These are phyloP conservation scores for Procambarus clarkii DNA, from an alignment of 1,140 invertebrate species.

Conservation along the genomic window DNA sequence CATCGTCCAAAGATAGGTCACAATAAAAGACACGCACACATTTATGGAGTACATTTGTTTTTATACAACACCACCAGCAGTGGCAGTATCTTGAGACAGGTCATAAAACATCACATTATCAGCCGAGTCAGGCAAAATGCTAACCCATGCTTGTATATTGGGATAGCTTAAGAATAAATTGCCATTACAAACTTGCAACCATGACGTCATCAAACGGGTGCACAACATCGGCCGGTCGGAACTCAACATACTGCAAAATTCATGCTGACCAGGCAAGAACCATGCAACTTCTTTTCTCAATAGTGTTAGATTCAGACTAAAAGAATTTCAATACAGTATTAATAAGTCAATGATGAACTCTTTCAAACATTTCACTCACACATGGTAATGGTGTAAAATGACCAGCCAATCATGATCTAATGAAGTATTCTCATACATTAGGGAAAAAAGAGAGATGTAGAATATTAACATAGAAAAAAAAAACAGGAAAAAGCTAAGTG, in stretches of 20 bases:
- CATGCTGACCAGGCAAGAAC: slow-evolving; percentile 65
- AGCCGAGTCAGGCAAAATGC: slow-evolving; percentile 35
- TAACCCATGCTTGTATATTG: slow-evolving; percentile 51
- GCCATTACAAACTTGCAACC: slow-evolving; percentile 21
- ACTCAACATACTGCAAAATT: slow-evolving; percentile 56
- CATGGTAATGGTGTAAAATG: background rate
- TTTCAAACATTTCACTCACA: background rate
- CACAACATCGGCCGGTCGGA: slow-evolving; percentile 66
- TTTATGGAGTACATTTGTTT: slow-evolving; percentile 47
- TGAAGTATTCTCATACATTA: background rate
- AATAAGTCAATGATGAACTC: background rate
- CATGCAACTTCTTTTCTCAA: slow-evolving; percentile 35
- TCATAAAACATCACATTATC: slow-evolving; percentile 26
- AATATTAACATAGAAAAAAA: too few relatives aligned
- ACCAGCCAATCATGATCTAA: background rate
- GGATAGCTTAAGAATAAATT: slow-evolving; percentile 25
- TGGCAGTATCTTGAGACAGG: slow-evolving; percentile 43
- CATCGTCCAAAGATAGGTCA: background rate
- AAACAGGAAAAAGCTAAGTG: background rate
- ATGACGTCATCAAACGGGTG: slow-evolving; percentile 66
- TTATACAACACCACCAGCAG: slow-evolving; percentile 45
- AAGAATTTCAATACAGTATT: background rate
- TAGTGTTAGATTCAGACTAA: background rate
- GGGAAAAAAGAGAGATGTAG: background rate
- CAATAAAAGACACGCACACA: slow-evolving; percentile 50